Conservation (phyloP, 2,113 vertebrate species). For the Cathartes aura region DNA sequence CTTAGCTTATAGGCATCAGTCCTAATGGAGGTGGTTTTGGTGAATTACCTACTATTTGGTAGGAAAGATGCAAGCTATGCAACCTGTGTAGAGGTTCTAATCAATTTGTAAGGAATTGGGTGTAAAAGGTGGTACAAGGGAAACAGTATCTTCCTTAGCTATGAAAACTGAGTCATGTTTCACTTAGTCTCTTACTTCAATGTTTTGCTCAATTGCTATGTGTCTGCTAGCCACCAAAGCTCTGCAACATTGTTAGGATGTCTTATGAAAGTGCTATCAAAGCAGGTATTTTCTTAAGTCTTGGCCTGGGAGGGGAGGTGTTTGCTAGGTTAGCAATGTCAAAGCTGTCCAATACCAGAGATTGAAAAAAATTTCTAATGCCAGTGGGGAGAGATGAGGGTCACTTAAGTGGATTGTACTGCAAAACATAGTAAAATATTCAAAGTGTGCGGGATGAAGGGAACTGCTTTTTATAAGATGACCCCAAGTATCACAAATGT, state of each 20-base stretch:
- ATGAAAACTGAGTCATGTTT: neutral
- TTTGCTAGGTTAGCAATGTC: neutral
- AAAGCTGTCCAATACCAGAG: neutral
- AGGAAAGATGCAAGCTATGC: neutral
- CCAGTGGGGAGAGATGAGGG: neutral
- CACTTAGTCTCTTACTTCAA: neutral
- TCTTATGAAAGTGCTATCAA: neutral
- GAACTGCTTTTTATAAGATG: neutral
- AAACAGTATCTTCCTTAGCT: neutral
- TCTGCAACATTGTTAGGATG: neutral
- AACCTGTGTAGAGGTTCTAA: neutral
- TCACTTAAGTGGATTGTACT: neutral
- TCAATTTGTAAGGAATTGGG: rapidly evolving
- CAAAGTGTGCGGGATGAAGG: neutral
- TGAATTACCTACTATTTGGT: neutral
- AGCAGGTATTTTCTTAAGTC: neutral
- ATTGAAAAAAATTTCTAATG: neutral
- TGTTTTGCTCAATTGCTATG: neutral
- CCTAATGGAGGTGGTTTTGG: neutral
- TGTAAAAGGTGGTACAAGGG: neutral
- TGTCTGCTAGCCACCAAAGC: neutral
- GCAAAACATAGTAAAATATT: neutral
- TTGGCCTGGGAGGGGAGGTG: neutral
- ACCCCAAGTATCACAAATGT: neutral
- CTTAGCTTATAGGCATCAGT: neutral